These are phyloP conservation scores for Acrobasis suavella DNA, from an alignment of 2,888 invertebrate genomes.

Conservation along the genomic window DNA sequence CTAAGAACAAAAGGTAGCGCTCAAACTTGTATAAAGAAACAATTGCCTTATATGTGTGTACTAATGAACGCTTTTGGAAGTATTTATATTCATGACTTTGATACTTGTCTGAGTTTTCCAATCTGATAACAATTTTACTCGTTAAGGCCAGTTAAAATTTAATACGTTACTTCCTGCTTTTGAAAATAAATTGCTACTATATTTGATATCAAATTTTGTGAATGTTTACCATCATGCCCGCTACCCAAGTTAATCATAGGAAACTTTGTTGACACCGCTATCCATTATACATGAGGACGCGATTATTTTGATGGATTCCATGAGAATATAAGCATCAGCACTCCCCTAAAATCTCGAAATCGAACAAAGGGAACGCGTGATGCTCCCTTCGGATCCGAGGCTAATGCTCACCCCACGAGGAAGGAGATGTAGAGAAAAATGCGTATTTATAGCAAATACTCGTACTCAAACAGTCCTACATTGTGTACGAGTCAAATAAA, in stretches of 20 bases:
- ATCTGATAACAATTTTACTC: constrained; percentile 21
- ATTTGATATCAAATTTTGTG: constrained; percentile 2
- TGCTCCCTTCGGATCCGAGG: constrained; percentile 72
- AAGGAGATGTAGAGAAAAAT: constrained; percentile 82
- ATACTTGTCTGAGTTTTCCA: constrained; percentile 27
- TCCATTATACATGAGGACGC: constrained; percentile 74
- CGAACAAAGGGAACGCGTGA: constrained; percentile 80
- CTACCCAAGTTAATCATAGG: constrained; percentile 59
- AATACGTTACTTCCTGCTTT: constrained; percentile 24
- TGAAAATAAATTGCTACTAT: constrained; percentile 2
- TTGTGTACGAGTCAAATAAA: constrained; percentile 83
- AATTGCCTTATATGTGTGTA: constrained; percentile 70
- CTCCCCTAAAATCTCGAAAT: constrained; percentile 80
- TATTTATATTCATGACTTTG: constrained; percentile 49
- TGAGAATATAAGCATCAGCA: constrained; percentile 75
- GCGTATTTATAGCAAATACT: constrained; percentile 83
- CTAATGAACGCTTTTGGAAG: constrained; percentile 52
- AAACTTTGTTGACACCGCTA: constrained; percentile 68
- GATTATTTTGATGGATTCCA: constrained; percentile 80
- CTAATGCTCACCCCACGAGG: constrained; percentile 79
- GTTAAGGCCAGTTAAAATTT: constrained; percentile 20
- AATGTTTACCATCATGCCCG: constrained; percentile 17
- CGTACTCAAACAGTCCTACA: constrained; percentile 83
- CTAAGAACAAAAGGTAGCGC: constrained; percentile 57
- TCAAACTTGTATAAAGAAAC: constrained; percentile 69